These are phyloP conservation scores for Ectobius pallidus DNA, from an alignment of 2,888 invertebrate genomes.

Conservation along the genomic window DNA sequence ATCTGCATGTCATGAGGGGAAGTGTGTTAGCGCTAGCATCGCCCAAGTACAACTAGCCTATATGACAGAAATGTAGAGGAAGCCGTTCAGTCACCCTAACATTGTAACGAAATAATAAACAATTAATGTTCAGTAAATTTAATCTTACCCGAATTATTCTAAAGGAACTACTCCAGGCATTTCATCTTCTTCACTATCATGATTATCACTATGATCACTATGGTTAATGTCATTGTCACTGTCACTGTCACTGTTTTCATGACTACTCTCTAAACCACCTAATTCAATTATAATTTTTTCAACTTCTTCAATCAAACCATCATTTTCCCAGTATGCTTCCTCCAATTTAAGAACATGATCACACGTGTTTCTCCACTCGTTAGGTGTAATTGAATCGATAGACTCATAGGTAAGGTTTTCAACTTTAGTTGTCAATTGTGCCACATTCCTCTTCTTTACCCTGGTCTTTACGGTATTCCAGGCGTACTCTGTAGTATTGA, in stretches of 20 bases:
- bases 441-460: background rate
- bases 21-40: too few relatives aligned
- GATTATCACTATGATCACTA: background rate
- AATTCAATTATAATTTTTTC: too few relatives aligned
- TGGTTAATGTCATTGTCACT: background rate
- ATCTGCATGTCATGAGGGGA: too few relatives aligned
- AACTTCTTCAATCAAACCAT: too few relatives aligned
- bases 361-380: background rate
- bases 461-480: background rate
- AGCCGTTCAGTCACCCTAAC: too few relatives aligned
- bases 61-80: too few relatives aligned
- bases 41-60: too few relatives aligned
- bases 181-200: background rate
- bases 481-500: background rate
- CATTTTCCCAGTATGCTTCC: background rate
- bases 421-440: background rate
- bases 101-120: too few relatives aligned
- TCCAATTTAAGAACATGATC: background rate
- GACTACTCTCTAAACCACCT: too few relatives aligned
- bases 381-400: background rate
- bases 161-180: background rate
- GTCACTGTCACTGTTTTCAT: background rate
- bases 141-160: too few relatives aligned
- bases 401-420: background rate
- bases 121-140: too few relatives aligned